Evolutionary conservation across 2,113 vertebrate species (phyloP).

Genomic region (Larimichthys polyactis): DNA sequence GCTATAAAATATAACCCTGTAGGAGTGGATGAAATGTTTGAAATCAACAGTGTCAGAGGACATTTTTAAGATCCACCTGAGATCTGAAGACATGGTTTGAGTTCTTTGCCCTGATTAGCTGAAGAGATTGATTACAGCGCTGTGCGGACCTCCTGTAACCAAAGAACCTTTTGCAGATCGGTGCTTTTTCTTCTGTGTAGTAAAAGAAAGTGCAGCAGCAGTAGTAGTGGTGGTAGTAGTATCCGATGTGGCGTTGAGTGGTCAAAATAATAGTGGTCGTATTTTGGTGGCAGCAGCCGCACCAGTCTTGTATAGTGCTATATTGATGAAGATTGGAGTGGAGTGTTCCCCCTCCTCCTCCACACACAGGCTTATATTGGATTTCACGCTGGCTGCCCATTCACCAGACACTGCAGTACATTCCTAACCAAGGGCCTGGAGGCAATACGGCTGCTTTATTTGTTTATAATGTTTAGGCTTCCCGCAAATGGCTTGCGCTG

Average conservation of each 20-base stretch:
- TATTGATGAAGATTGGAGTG: slow-evolving; percentile 80
- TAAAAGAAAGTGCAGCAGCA: slow-evolving; percentile 32
- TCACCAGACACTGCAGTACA: slow-evolving; percentile 81
- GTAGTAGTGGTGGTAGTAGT: slow-evolving; percentile 16
- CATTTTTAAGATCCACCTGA: slow-evolving; percentile 40
- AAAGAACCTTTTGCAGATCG: slow-evolving; percentile 9
- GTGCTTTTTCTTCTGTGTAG: neutral
- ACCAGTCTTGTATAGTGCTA: slow-evolving; percentile 68
- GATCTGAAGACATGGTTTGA: neutral
- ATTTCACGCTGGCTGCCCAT: slow-evolving; percentile 82
- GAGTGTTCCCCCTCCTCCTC: slow-evolving; percentile 72
- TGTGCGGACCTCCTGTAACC: slow-evolving; percentile 13
- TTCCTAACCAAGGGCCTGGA: slow-evolving; percentile 80
- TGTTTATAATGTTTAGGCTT: slow-evolving; percentile 86
- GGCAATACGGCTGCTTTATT: slow-evolving; percentile 83
- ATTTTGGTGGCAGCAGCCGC: slow-evolving; percentile 66
- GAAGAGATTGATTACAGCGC: slow-evolving; percentile 44
- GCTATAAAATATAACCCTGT: slow-evolving; percentile 20
- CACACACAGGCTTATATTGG: slow-evolving; percentile 70
- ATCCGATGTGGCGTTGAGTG: slow-evolving; percentile 58
- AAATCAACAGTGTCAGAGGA: slow-evolving; percentile 28
- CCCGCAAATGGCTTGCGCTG: slow-evolving; percentile 77
- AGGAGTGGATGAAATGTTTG: slow-evolving; percentile 26
- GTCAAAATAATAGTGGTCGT: slow-evolving; percentile 66
- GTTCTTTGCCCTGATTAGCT: slow-evolving; percentile 43